Evolutionary conservation across 1,140 invertebrate species (phyloP).

Genomic region (Amyelois transitella): DNA sequence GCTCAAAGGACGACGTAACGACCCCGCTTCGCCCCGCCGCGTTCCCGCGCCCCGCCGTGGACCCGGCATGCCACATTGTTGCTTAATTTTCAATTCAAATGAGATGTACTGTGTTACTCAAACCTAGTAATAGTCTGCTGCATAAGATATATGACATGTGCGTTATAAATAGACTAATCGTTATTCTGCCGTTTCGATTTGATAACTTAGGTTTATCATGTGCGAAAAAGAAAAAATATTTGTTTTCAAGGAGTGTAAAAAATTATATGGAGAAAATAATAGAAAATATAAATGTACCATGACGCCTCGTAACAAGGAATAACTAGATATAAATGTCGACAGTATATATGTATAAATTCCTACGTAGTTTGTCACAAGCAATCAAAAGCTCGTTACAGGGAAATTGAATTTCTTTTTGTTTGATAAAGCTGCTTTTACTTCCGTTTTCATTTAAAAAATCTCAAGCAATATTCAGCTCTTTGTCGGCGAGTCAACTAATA

Average conservation of each 20-base stretch:
- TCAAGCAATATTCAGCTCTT: too few relatives aligned
- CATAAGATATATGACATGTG: not conserved
- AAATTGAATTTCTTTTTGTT: not conserved
- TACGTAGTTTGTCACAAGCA: conserved; percentile 3
- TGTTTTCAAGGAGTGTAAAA: too few relatives aligned
- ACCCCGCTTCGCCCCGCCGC: not conserved
- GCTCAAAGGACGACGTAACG: conserved; percentile 21
- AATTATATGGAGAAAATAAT: too few relatives aligned
- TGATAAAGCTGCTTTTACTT: not conserved
- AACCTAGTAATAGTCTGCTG: not conserved
- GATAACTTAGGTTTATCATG: not conserved
- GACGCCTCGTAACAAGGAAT: too few relatives aligned
- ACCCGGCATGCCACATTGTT: conserved; percentile 16
- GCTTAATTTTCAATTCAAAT: conserved; percentile 49
- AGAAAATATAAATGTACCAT: too few relatives aligned
- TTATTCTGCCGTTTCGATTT: not conserved
- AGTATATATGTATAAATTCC: not conserved
- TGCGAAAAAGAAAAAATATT: too few relatives aligned
- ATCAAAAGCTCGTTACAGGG: not conserved
- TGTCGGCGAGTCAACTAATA: not conserved
- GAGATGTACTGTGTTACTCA: conserved; percentile 13
- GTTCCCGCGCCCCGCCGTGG: not conserved
- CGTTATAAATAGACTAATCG: not conserved
- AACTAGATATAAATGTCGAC: too few relatives aligned
- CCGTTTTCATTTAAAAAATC: not conserved